A percentile compares a stretch with the other conserved stretches of the same genome.
Conservation (phyloP, 2,888 invertebrate genomes). For the Drosophila subquinaria region DNA sequence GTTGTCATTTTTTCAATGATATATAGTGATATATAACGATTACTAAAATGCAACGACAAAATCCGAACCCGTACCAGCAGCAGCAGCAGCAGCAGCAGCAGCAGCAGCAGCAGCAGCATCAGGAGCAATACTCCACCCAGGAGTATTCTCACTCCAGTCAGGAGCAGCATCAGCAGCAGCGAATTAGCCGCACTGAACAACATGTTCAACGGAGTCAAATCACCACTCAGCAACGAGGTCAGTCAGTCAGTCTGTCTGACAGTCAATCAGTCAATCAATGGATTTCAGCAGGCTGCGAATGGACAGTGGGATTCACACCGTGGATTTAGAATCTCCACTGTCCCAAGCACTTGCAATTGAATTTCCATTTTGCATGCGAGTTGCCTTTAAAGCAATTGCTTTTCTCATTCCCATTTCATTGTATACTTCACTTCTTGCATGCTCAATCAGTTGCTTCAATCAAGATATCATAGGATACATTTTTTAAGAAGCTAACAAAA, state of each 20-base stretch:
- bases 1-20: constrained; percentile 84
- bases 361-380: constrained; percentile 31
- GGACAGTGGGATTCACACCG: constrained; percentile 74
- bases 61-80: constrained; percentile 86
- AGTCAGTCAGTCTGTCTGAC: constrained; percentile 77
- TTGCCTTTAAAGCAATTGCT: constrained; percentile 11
- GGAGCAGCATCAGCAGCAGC: constrained; percentile 87
- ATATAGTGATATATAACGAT: constrained; percentile 85
- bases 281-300: constrained; percentile 37
- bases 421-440: constrained; percentile 21
- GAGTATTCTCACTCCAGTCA: constrained; percentile 87
- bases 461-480: too few relatives aligned
- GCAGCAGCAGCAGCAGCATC: constrained; percentile 84
- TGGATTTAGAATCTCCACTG: constrained; percentile 78
- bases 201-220: constrained; percentile 91
- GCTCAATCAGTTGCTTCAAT: constrained; percentile 6
- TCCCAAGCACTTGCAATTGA: constrained; percentile 48
- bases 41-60: constrained; percentile 91
- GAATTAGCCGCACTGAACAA: constrained; percentile 91
- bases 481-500: too few relatives aligned
- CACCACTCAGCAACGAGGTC: constrained; percentile 91
- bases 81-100: constrained; percentile 86
- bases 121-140: constrained; percentile 83
- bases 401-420: constrained; percentile 21
- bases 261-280: background rate